Evolutionary conservation across 2,113 vertebrate species (phyloP).

Genomic region (Gambusia affinis): DNA sequence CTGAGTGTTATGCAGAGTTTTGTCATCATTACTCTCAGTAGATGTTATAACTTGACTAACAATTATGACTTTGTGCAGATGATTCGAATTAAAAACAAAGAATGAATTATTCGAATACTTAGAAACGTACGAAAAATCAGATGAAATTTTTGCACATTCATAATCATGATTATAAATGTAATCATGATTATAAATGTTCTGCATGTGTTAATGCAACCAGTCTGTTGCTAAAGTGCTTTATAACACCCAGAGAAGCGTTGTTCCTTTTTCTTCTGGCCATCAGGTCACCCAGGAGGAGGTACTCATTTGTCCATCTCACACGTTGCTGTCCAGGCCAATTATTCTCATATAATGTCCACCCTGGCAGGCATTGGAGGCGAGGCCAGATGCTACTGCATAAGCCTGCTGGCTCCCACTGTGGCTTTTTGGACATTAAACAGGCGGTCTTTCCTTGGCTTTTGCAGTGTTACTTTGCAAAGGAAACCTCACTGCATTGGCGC

Average conservation of each 20-base stretch:
- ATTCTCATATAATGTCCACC: slow-evolving; percentile 63
- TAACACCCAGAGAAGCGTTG: slow-evolving; percentile 32
- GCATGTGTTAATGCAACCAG: background rate
- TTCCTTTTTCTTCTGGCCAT: slow-evolving; percentile 49
- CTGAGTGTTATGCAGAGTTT: background rate
- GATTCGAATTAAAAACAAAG: background rate
- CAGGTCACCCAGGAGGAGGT: slow-evolving; percentile 67
- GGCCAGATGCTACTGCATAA: slow-evolving; percentile 71
- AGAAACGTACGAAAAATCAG: background rate
- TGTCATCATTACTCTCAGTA: background rate
- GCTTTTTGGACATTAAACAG: slow-evolving; percentile 70
- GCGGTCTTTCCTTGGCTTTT: slow-evolving; percentile 38
- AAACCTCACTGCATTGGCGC: slow-evolving; percentile 58
- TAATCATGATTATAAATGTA: background rate
- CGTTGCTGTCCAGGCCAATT: slow-evolving; percentile 62
- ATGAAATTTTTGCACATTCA: background rate
- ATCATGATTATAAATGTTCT: background rate
- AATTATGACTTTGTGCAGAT: background rate
- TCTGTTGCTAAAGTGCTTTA: slow-evolving; percentile 11
- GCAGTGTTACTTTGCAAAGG: slow-evolving; percentile 33
- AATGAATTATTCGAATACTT: background rate
- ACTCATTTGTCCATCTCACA: slow-evolving; percentile 71
- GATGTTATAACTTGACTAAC: background rate
- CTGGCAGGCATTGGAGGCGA: slow-evolving; percentile 64
- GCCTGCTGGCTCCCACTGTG: slow-evolving; percentile 45